Conservation (phyloP, 2,888 invertebrate species). For the Xylota sylvarum region DNA sequence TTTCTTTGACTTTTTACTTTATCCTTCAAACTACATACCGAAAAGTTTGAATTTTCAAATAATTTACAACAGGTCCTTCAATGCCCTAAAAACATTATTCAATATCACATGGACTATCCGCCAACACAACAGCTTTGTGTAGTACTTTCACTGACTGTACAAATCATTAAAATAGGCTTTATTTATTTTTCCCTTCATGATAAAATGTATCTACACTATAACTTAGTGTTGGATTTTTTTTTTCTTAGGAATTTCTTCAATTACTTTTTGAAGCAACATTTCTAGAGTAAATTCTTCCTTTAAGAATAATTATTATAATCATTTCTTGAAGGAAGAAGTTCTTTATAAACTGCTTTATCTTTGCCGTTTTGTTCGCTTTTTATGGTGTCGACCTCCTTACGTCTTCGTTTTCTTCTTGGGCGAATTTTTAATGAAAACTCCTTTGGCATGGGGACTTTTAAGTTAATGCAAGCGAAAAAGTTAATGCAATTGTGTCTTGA, state of each 20-base stretch:
- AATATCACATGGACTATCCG: too few relatives aligned
- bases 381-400: not conserved
- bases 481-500: conserved; percentile 17
- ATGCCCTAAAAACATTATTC: too few relatives aligned
- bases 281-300: not conserved
- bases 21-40: too few relatives aligned
- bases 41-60: too few relatives aligned
- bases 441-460: not conserved
- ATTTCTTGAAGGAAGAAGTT: not conserved
- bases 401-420: not conserved
- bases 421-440: conserved; percentile 23
- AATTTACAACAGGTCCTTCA: too few relatives aligned
- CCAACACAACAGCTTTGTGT: too few relatives aligned
- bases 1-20: too few relatives aligned
- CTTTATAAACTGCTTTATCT: not conserved
- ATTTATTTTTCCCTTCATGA: too few relatives aligned
- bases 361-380: not conserved
- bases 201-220: too few relatives aligned
- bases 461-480: conserved; percentile 22
- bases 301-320: not conserved
- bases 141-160: too few relatives aligned
- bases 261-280: not conserved
- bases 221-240: not conserved
- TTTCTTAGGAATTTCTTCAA: not conserved
- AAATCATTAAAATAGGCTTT: too few relatives aligned